Conservation (phyloP, 2,888 invertebrate genomes). For the Dromius quadrimaculatus region DNA sequence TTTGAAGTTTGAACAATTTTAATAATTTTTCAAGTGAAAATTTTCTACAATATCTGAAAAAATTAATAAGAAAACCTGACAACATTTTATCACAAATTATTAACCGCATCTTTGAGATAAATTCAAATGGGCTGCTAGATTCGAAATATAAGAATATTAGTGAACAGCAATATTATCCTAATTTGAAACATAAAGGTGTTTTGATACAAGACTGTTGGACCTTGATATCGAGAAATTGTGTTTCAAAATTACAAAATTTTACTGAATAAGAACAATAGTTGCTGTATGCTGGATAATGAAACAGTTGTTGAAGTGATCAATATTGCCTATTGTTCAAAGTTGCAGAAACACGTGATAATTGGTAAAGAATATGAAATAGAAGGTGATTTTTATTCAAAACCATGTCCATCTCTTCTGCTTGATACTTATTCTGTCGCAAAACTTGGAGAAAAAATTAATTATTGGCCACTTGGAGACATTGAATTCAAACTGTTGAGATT, state of each 20-base stretch:
- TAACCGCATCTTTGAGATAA: conserved; percentile 7
- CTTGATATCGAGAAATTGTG: not conserved
- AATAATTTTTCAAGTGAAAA: conserved; percentile 51
- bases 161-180: not conserved
- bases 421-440: not conserved
- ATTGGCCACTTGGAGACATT: not conserved
- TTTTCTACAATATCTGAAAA: conserved; percentile 41
- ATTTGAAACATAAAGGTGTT: not conserved
- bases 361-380: not conserved
- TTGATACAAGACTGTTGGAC: not conserved
- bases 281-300: not conserved
- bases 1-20: conserved; percentile 41
- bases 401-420: not conserved
- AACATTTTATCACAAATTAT: conserved; percentile 40
- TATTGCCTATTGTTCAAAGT: not conserved
- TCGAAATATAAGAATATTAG: not conserved
- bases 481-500: not conserved
- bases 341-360: not conserved
- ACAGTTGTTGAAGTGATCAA: not conserved
- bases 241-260: not conserved
- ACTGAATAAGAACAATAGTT: not conserved
- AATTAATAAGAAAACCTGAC: conserved; percentile 41
- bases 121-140: not conserved
- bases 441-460: not conserved
- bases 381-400: not conserved